Percentiles rank a stretch among this genome's conserved stretches.
These are phyloP conservation scores for Aphelinus certus DNA, from an alignment of 1,140 invertebrate genomes.

Conservation along the genomic window DNA sequence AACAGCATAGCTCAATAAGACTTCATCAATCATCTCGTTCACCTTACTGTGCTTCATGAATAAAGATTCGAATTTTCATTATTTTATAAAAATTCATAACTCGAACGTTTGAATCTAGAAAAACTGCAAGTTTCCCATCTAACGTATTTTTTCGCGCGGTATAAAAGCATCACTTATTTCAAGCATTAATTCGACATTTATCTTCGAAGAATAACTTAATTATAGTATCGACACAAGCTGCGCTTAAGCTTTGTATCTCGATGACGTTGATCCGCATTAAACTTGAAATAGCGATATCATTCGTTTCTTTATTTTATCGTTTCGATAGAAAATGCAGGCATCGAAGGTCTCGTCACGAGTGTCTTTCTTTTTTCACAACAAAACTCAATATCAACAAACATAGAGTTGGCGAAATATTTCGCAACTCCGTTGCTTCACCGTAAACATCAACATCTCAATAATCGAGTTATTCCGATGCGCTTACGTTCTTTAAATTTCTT, in stretches of 20 bases:
- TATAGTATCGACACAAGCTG: slow-evolving; percentile 34
- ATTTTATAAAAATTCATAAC: slow-evolving; percentile 31
- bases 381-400: slow-evolving; percentile 55
- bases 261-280: slow-evolving; percentile 11
- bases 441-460: slow-evolving; percentile 26
- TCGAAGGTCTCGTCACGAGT: slow-evolving; percentile 26
- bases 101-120: slow-evolving; percentile 21
- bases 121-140: slow-evolving; percentile 19
- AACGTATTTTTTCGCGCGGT: slow-evolving; percentile 8
- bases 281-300: slow-evolving; percentile 33
- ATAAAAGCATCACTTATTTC: slow-evolving; percentile 39
- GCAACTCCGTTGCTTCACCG: background rate
- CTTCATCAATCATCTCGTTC: background rate
- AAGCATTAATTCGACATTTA: slow-evolving; percentile 21
- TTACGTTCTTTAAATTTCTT: slow-evolving; percentile 6
- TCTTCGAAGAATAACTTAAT: slow-evolving; percentile 29
- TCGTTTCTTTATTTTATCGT: slow-evolving; percentile 17
- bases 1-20: slow-evolving; percentile 1
- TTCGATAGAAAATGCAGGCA: slow-evolving; percentile 35
- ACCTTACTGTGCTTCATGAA: slow-evolving; percentile 2
- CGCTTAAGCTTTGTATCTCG: slow-evolving; percentile 33
- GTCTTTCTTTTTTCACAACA: slow-evolving; percentile 47
- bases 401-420: slow-evolving; percentile 12
- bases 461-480: slow-evolving; percentile 31
- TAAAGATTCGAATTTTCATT: slow-evolving; percentile 1